These are phyloP conservation scores for Grapholita molesta DNA, from an alignment of 1,140 invertebrate species.

Conservation along the genomic window DNA sequence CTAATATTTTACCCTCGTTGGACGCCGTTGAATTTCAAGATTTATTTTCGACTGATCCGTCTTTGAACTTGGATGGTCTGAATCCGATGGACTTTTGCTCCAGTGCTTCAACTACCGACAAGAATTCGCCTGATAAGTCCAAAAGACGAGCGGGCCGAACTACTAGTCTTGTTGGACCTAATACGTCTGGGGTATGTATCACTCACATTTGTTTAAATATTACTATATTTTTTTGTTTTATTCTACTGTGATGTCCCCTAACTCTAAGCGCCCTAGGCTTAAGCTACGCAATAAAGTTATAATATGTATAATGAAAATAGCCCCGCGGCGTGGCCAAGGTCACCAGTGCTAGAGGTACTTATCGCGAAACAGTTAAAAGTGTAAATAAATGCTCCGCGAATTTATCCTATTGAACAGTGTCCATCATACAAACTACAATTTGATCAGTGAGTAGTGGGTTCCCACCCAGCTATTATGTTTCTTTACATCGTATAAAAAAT, in stretches of 20 bases:
- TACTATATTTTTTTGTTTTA: background rate
- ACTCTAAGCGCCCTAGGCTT: background rate
- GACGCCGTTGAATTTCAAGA: constrained; percentile 52
- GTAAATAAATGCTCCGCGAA: background rate
- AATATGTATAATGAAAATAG: background rate
- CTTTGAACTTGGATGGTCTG: constrained; percentile 40
- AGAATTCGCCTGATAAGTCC: constrained; percentile 30
- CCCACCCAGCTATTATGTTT: background rate
- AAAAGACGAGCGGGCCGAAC: constrained; percentile 38
- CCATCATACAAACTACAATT: too few relatives aligned
- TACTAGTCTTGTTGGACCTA: constrained; percentile 33
- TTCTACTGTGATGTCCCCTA: background rate
- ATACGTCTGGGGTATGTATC: constrained; percentile 32
- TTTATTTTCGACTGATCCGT: constrained; percentile 38
- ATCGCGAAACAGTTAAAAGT: background rate
- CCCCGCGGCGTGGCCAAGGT: background rate
- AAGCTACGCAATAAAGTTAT: background rate
- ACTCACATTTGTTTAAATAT: background rate
- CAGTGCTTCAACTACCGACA: constrained; percentile 23
- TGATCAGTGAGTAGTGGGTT: too few relatives aligned
- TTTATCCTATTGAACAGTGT: too few relatives aligned
- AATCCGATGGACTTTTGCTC: constrained; percentile 29
- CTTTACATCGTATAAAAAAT: background rate
- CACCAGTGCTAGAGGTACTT: background rate
- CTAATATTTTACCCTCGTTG: constrained; percentile 36